Base-by-base conservation (phyloP, 2,888 invertebrate species). In the Calephelis perditalis region DNA sequence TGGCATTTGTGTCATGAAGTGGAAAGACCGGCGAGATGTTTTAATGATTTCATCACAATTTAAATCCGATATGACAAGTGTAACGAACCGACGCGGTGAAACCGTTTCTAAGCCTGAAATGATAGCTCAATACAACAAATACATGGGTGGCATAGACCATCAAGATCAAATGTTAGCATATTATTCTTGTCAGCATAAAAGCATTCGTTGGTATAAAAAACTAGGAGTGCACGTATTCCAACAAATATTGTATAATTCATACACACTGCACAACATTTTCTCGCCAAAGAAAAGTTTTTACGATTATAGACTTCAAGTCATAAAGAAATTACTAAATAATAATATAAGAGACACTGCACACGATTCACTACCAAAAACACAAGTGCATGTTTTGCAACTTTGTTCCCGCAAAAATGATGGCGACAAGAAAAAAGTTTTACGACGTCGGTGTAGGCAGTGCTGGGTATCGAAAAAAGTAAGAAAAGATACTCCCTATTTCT, bases 361-460 rank as follows among this genome's bases (percentile, higher is more conserved):
- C n/a, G 57, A 43, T 57, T 43, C 57, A 15, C 40, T 57, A 40
- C 43, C 44, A 40, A 57, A 57, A 57, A 57, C 7, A 15, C 15
- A 43, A 44, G 44, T 57, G 44, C 60, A 60, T 60, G 63, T 63
- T 57, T 40, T 63, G 2, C 63, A 60, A 47, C 60, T 45, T 46
- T 63, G 60, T 56, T 44, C 60, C 46, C 56, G 57, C 11, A 60
- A 58, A 45, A 45, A 45, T 57, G n/a, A 57, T 44, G 43, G 57
- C 44, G 12, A 43, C 40, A 57, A 57, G 36, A 46, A 56, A 56
- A 63, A 60, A 60, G 43, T 43, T 56, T 57, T 63, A 56, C 57
- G 60, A 47, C 44, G 56, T 52, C 54, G 60, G 12, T 63, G 60
- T 57, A 63, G 57, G 55, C 60, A 60, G 45, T 60, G 63, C 56